Base-by-base conservation (phyloP, 1,140 invertebrate species). In the Acromyrmex echinatior region DNA sequence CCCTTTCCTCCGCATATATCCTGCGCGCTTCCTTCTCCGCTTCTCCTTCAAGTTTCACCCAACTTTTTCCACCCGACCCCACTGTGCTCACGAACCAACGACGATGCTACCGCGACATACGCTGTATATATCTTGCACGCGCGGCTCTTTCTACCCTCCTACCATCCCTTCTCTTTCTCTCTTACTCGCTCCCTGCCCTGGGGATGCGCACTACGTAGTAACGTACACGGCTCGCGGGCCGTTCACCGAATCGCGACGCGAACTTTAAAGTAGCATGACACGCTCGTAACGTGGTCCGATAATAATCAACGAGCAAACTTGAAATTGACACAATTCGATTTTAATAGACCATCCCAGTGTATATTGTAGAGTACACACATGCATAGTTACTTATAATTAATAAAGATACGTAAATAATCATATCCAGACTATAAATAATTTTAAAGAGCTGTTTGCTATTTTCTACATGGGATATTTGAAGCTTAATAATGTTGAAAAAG, bases 51-150 rank as follows among this genome's bases (percentile, higher is more conserved):
- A 93, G 88, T 93, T 92, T 93, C 82, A 63, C 65, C 86, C 88
- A 93, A 93, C 92, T 94, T 94, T 93, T 93, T 90, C 88, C 70
- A 70, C 79, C 87, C 84, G n/a, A 87, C 78, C 87, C 68, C 85
- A 70, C 60, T 21, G 66, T 21, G 66, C 78, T 53, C 9, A 45
- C 73, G 65, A 45, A 63, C 80, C 65, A 65, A 78, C 84, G 65
- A 68, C 86, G 88, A 91, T 87, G 80, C 85, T 81, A 79, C 90
- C 82, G 78, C 87, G 87, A 91, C 86, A 90, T 90, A 90, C 86
- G 89, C 68, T 85, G 21, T 86, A 65, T 66, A 58, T 85, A 85
- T 80, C 45, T 76, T 68, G 68, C 88, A 73, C 68, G 80, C 76
- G 45, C 62, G 80, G 51, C 73, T 79, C 68, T 66, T 82, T 81